These are phyloP conservation scores for Bombus pascuorum DNA, from an alignment of 1,140 invertebrate species.

Conservation along the genomic window DNA sequence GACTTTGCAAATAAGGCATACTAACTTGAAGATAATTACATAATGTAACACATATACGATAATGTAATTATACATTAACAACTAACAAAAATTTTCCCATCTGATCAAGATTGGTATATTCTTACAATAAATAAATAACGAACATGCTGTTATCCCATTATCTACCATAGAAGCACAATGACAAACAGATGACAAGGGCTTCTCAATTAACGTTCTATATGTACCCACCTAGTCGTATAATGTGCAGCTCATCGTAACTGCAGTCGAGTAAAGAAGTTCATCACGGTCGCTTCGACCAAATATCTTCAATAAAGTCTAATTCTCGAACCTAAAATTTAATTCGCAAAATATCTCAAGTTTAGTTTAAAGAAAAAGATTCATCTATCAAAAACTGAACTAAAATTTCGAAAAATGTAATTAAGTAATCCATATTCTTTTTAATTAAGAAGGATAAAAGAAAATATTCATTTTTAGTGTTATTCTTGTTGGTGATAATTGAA, in stretches of 20 bases:
- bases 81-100: neutral
- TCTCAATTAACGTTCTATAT: conserved; percentile 18
- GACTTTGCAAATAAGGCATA: neutral
- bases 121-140: neutral
- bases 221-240: neutral
- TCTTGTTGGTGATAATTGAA: neutral
- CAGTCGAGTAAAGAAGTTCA: conserved; percentile 5
- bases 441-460: neutral
- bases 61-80: neutral
- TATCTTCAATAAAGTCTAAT: no score
- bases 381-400: neutral
- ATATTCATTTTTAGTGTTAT: neutral
- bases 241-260: neutral
- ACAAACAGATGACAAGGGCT: neutral
- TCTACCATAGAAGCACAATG: neutral
- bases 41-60: neutral
- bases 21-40: neutral
- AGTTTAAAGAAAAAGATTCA: neutral
- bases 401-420: neutral
- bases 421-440: neutral
- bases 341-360: neutral
- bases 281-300: neutral
- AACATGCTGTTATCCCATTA: neutral
- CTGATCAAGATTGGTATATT: neutral
- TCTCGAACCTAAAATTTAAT: no score